Conservation (phyloP, 2,797 vertebrate genomes). For the Poeciliopsis infans region DNA sequence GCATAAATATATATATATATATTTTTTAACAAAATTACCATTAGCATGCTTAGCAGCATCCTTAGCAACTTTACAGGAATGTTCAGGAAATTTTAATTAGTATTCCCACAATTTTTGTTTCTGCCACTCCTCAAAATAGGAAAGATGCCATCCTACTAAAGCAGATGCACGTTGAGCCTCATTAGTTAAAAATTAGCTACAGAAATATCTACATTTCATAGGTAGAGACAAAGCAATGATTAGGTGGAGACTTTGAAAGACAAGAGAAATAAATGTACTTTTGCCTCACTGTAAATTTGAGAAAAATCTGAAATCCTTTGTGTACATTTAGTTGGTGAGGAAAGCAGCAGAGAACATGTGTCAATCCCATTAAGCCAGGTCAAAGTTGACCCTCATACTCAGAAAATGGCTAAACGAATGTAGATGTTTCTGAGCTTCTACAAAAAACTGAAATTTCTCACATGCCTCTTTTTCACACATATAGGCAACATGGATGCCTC, state of each 20-base stretch:
- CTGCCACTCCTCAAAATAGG: neutral
- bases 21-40: neutral
- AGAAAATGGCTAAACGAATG: neutral
- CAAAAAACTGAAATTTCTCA: neutral
- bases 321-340: too few relatives aligned
- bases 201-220: neutral
- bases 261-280: neutral
- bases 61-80: neutral
- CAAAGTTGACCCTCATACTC: neutral
- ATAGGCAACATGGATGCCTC: neutral
- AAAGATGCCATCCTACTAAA: neutral
- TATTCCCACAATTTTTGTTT: neutral
- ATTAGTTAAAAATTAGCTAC: neutral
- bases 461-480: neutral
- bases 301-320: neutral
- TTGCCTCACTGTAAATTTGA: neutral
- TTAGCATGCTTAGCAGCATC: neutral
- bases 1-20: neutral
- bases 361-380: neutral
- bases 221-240: neutral
- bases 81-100: neutral
- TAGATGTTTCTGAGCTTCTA: neutral
- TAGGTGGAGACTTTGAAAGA: neutral
- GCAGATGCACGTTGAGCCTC: neutral
- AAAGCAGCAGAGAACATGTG: neutral